Evolutionary conservation across 2,113 vertebrate species (phyloP).

Genomic region (Erinaceus europaeus): DNA sequence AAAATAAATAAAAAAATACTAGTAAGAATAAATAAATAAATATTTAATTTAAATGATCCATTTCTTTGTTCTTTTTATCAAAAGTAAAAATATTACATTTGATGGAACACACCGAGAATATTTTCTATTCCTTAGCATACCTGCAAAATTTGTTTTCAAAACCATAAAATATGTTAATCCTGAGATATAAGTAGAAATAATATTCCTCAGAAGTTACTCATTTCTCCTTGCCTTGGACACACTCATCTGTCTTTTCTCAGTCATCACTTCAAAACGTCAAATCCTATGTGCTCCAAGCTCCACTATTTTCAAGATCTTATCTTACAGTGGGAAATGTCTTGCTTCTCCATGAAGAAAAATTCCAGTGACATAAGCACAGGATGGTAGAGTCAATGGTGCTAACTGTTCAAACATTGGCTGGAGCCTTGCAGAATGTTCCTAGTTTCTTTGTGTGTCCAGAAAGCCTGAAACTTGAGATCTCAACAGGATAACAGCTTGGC

Average conservation of each 20-base stretch:
- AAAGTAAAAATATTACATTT: neutral
- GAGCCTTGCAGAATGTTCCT: no score
- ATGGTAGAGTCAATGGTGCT: neutral
- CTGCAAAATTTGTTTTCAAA: neutral
- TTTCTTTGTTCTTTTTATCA: neutral
- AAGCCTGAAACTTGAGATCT: no score
- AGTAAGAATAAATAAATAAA: no score
- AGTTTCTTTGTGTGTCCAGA: neutral
- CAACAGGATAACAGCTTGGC: neutral
- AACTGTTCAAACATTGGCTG: no score
- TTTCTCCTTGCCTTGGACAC: neutral
- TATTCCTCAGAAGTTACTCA: no score
- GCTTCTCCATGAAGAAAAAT: neutral
- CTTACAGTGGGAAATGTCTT: neutral
- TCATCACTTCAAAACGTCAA: neutral
- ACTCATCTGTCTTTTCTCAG: neutral
- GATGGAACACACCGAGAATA: neutral
- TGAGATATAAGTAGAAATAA: neutral
- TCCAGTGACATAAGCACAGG: neutral
- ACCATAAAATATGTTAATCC: rapidly evolving
- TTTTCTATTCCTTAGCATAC: neutral
- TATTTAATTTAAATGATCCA: no score
- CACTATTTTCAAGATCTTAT: neutral
- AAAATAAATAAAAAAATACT: no score
- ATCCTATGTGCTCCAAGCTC: neutral